These are phyloP conservation scores for Eremophila alpestris DNA, from an alignment of 2,797 vertebrate genomes.

Conservation along the genomic window DNA sequence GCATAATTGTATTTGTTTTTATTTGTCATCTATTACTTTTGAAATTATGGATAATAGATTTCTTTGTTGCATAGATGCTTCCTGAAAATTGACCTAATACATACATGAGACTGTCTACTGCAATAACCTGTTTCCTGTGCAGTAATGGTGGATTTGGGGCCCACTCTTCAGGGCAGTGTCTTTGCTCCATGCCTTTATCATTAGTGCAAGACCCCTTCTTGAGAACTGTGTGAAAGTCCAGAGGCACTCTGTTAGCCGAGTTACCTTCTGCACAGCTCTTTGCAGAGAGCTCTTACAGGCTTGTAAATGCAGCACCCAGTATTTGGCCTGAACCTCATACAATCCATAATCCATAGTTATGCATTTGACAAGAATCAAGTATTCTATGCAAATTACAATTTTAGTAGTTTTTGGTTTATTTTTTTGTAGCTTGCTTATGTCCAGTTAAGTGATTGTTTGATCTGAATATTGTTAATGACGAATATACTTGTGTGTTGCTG, in stretches of 20 bases:
- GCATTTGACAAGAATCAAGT: background rate
- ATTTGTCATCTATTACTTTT: background rate
- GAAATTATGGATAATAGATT: background rate
- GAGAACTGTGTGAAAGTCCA: background rate
- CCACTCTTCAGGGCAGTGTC: background rate
- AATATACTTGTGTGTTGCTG: rapidly evolving
- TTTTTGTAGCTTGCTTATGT: background rate
- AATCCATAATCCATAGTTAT: background rate
- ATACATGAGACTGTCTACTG: background rate
- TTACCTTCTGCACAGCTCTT: background rate
- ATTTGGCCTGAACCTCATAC: background rate
- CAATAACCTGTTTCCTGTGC: background rate
- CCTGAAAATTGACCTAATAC: background rate
- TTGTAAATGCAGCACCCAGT: background rate
- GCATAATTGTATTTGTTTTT: background rate
- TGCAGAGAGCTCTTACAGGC: background rate
- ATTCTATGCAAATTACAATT: background rate
- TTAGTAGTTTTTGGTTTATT: background rate
- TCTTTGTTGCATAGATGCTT: background rate
- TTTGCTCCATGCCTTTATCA: background rate
- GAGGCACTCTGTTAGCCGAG: background rate
- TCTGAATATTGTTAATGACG: background rate
- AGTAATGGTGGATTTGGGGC: background rate
- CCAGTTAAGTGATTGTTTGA: background rate
- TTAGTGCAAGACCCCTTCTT: background rate